Base-by-base conservation (phyloP, 2,797 vertebrate species). In the Sciurus carolinensis region DNA sequence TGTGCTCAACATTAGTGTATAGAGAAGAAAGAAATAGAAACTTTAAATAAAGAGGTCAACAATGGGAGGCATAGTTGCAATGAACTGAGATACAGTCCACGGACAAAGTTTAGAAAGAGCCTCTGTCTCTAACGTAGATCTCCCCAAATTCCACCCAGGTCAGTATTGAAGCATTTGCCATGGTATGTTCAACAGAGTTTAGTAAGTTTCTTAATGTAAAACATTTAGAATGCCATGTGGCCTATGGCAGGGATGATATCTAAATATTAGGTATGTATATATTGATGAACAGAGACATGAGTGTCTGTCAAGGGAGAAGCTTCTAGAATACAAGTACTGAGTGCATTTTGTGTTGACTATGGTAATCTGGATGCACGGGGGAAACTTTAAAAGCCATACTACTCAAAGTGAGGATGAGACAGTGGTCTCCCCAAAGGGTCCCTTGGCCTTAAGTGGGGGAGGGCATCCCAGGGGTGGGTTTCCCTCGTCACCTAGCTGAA, bases 401-500 rank as follows among this genome's bases (percentile, higher is more conserved):
- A 3, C 33, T 44, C 22, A 57, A 54, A 0, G 17, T 5, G 5
- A 20, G 14, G 9, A 39, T 36, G 17, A 67, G 18, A 12, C 3
- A 4, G 8, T 57, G 54, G 7, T 91, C 72, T 54, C 22, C 20
- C 2, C 26, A 7, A 94, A 77, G n/a, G 22, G 39, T 44, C 22
- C 87, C 1, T 13, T 22, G 76, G 36, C 39, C 15, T 26, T 44
- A 36, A 39, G 30, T 8, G 10, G 17, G 59, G 39, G 18, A 89
- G 12, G 59, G 3, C 14, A 71, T 10, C 26, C 26, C 12, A 87
- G n/a, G 82, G 75, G 50, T 71, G 36, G 83, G 24, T 36, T 91
- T 94, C 93, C 54, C 88, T 94, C 66, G 47, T 81, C 77, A 57
- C 12, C 1, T 28, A 62, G 86, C 62, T 87, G 28, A 72, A n/a